Conservation (phyloP, 1,140 invertebrate species). For the Euborellia annulipes region DNA sequence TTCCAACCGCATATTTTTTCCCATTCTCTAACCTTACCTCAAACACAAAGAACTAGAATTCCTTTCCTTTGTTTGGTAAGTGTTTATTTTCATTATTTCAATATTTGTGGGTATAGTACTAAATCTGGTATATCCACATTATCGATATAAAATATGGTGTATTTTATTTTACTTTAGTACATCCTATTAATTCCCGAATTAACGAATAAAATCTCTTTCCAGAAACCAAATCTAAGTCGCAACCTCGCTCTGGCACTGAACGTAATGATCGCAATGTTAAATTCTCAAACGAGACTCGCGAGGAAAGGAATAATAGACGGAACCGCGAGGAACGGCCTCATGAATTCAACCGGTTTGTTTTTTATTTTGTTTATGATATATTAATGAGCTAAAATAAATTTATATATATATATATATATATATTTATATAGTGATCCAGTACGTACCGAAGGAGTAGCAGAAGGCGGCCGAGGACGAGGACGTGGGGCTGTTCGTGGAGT, state of each 20-base stretch:
- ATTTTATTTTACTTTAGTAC: too few relatives aligned
- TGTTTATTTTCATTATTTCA: too few relatives aligned
- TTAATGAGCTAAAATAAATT: not conserved
- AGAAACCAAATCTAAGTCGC: slow-evolving; percentile 25
- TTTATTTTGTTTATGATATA: not conserved
- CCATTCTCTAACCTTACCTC: too few relatives aligned
- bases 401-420: not conserved
- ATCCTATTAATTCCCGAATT: too few relatives aligned
- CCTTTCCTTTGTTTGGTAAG: too few relatives aligned
- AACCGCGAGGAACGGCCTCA: slow-evolving; percentile 45
- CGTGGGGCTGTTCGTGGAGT: slow-evolving; percentile 26
- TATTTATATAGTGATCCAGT: slow-evolving; percentile 20
- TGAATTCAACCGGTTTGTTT: slow-evolving; percentile 13
- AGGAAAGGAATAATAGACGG: slow-evolving; percentile 54
- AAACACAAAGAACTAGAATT: too few relatives aligned
- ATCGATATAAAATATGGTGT: too few relatives aligned
- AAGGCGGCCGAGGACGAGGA: slow-evolving; percentile 24
- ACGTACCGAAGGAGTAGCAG: slow-evolving; percentile 13
- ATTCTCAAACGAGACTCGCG: slow-evolving; percentile 40
- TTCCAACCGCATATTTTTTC: too few relatives aligned
- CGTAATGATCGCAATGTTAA: slow-evolving; percentile 31
- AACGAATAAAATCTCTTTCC: too few relatives aligned
- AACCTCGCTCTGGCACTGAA: slow-evolving; percentile 21
- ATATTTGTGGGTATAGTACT: too few relatives aligned
- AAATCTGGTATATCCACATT: too few relatives aligned